Base-by-base conservation (phyloP, 2,113 vertebrate genomes). In the Salvelinus alpinus region DNA sequence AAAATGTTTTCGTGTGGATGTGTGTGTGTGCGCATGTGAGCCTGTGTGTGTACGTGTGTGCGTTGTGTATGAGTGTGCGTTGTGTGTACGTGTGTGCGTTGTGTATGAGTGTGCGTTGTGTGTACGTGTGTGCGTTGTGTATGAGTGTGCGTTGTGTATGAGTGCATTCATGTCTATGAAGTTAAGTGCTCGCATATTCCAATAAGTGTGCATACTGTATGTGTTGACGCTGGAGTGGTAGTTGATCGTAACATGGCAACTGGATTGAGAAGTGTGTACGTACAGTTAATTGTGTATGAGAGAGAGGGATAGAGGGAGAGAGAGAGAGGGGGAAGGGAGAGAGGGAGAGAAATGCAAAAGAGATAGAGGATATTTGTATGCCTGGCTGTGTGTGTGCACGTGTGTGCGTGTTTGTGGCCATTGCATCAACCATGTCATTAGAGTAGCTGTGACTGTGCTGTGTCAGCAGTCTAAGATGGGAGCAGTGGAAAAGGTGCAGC, bases 221-320 rank as follows among this genome's bases (percentile, higher is more conserved):
- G 64, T 31, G 64, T 29, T 25, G 29, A 29, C 64, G 27, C 14
- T 16, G 20, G 14, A 66, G 25, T 66, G 64, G 2, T 14, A 14
- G 16, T 54, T 14, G 51, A 54, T 54, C 13, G 0, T 54, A 22
- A 66, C 12, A 68, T 68, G 66, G 44, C 66, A 68, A 34, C 66
- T 68, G 29, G 31, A 68, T 34, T 68, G 66, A 68, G 66, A 38
- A 47, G 16, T 69, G 66, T 69, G 66, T 70, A 24, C 48, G 44
- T 24, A 11, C 38, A 44, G 38, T 44, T 44, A 48, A 47, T 44
- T 24, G 38, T 48, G 64, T 29, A 24, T 65, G 64, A 27, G 64
- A 65, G 25, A 27, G 64, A 27, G 64, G 27, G 62, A 64, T 24
- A 64, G 62, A 24, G 12, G 0, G 62, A 13, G 59, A 62, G 51